phyloP scores from a whole-genome alignment of 2,888 invertebrate genomes.

The Unio delphinus region DNA sequence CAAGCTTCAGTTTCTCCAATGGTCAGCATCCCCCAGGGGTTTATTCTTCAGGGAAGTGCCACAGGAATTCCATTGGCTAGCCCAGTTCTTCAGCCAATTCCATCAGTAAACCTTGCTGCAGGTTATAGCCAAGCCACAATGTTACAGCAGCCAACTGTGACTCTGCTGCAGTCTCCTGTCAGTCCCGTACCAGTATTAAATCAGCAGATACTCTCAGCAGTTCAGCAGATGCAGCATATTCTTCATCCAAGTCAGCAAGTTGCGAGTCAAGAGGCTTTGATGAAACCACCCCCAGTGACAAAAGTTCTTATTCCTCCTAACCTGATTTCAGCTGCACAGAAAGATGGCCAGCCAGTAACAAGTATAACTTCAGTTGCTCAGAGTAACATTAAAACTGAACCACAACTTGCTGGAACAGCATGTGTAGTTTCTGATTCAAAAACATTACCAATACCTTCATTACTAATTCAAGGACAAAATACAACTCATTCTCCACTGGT shows the following conservation, averaged over 20 bases:
- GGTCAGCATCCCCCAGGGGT: constrained; percentile 20
- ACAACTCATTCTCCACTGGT: no score
- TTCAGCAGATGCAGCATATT: neutral
- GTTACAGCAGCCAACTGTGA: neutral
- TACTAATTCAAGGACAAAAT: no score
- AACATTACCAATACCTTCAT: no score
- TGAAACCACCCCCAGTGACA: no score
- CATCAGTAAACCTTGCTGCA: constrained; percentile 4
- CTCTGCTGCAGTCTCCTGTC: constrained; percentile 1
- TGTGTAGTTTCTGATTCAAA: no score
- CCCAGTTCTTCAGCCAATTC: constrained; percentile 16
- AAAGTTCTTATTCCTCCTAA: no score
- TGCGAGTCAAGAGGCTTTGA: no score
- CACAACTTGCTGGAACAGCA: no score
- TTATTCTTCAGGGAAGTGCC: constrained; percentile 14
- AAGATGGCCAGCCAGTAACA: no score
- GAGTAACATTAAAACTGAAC: no score
- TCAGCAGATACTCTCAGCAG: constrained; percentile 5
- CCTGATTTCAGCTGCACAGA: no score
- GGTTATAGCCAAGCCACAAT: neutral
- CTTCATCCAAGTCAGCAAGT: constrained; percentile 2
- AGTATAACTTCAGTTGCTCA: no score
- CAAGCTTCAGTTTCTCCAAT: constrained; percentile 25
- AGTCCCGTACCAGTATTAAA: constrained; percentile 1
- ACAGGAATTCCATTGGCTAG: constrained; percentile 22